These are phyloP conservation scores for Orussus abietinus DNA, from an alignment of 1,140 invertebrate species.

Conservation along the genomic window DNA sequence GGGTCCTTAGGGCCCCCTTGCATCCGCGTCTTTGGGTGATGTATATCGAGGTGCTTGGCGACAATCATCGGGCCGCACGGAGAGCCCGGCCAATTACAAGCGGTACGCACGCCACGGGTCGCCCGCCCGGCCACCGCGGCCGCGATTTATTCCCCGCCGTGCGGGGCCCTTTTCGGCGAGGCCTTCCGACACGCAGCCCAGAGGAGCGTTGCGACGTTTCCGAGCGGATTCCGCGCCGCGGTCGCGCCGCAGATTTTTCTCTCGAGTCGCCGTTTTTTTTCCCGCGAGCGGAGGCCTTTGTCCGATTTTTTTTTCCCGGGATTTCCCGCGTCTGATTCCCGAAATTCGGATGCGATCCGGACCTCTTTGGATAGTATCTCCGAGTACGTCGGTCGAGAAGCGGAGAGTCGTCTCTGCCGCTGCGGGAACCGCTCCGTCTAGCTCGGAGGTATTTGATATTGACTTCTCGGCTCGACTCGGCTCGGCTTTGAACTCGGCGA, in stretches of 20 bases:
- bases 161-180: too few relatives aligned
- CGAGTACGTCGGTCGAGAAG: too few relatives aligned
- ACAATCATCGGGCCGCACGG: slow-evolving; percentile 31
- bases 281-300: too few relatives aligned
- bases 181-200: too few relatives aligned
- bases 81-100: slow-evolving; percentile 38
- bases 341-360: too few relatives aligned
- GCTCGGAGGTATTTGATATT: slow-evolving; percentile 54
- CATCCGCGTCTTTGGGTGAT: slow-evolving; percentile 30
- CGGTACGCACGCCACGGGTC: slow-evolving; percentile 22
- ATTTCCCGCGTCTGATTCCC: too few relatives aligned
- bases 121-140: slow-evolving; percentile 8
- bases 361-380: too few relatives aligned
- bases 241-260: too few relatives aligned
- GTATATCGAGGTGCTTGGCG: slow-evolving; percentile 37
- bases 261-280: too few relatives aligned
- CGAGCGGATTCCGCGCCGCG: too few relatives aligned
- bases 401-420: slow-evolving; percentile 27
- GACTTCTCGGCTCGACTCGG: slow-evolving; percentile 51
- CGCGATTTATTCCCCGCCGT: slow-evolving; percentile 35
- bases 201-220: too few relatives aligned
- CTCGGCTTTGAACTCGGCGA: slow-evolving; percentile 53
- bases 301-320: too few relatives aligned
- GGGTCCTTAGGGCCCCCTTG: slow-evolving; percentile 2
- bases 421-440: slow-evolving; percentile 37